Base-by-base conservation (phyloP, 2,113 vertebrate genomes). In the Neodontobutis hainanensis region DNA sequence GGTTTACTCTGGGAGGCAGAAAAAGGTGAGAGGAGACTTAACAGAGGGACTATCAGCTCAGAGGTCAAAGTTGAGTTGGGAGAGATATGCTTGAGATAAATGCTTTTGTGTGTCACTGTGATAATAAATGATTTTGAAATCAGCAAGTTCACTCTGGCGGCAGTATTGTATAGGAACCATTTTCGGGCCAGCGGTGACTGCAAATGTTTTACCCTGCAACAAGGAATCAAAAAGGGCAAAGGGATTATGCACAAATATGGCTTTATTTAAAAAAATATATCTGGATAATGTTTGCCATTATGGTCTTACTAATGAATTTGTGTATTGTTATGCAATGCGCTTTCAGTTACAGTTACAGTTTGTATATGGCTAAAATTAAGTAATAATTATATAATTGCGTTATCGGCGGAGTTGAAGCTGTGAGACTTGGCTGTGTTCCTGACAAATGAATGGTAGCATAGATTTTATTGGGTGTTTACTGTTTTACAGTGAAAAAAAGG, bases 141-240 rank as follows among this genome's bases (percentile, higher is more conserved):
- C 35, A 52, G 11, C 11, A 43, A 44, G 73, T 82, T 82, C 71
- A 76, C 5, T 48, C 15, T 7, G 43, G 73, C 65, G 70, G 55
- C 57, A 68, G n/a, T 14, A 50, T 40, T 67, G 66, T 65, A 71
- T 19, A 51, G 19, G 65, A 66, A 76, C 11, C 51, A 56, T 46
- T 1, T 35, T 15, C 4, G 65, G 58, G 61, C 34, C 65, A 78
- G 58, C 74, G 48, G 50, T 65, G 15, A 53, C 14, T 47, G 32
- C 16, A n/a, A 15, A 19, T 61, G 40, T 19, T 61, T 49, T 10
- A 8, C 11, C 55, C 11, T 57, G 4, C 47, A 48, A 34, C 3
- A 19, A 58, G 35, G 5, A 38, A 59, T 14, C 47, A 12, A 10
- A n/a, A 15, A 51, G 4, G 16, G 51, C 14, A 63, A 40, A 49